These are phyloP conservation scores for Synergus gifuensis DNA, from an alignment of 2,888 invertebrate genomes.

Conservation along the genomic window DNA sequence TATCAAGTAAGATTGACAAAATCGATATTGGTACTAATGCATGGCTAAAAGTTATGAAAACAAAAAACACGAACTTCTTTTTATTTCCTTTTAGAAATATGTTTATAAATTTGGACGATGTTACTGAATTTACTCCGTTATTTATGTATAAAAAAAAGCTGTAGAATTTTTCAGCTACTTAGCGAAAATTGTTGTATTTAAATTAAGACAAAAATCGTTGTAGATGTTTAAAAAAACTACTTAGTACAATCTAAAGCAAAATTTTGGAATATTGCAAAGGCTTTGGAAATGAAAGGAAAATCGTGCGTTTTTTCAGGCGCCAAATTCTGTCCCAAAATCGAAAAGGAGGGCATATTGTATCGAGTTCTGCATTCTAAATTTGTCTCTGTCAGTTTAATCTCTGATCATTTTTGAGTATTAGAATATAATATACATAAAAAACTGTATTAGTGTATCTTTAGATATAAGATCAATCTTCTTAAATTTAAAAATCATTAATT, in stretches of 20 bases:
- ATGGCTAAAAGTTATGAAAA: background rate
- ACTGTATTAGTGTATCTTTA: too few species aligned
- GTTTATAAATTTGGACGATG: background rate
- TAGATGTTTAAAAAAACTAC: background rate
- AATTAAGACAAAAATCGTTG: background rate
- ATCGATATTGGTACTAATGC: background rate
- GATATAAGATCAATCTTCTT: too few species aligned
- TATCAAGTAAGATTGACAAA: background rate
- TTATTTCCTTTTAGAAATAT: background rate
- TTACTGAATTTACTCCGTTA: background rate
- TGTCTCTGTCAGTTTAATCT: slow-evolving; percentile 25
- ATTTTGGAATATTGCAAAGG: background rate
- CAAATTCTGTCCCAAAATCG: slow-evolving; percentile 5
- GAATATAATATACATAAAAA: background rate
- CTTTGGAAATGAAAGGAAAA: slow-evolving; percentile 10
- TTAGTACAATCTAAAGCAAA: background rate
- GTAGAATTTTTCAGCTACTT: background rate
- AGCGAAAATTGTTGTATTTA: background rate
- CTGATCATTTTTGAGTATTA: background rate
- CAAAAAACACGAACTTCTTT: background rate
- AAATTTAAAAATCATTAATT: background rate
- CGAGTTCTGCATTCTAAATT: slow-evolving; percentile 18
- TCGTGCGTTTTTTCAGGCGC: background rate
- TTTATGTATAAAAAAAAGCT: background rate
- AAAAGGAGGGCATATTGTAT: slow-evolving; percentile 11